Evolutionary conservation across 2,113 vertebrate genomes (phyloP).

Genomic region (Desmodus rotundus): DNA sequence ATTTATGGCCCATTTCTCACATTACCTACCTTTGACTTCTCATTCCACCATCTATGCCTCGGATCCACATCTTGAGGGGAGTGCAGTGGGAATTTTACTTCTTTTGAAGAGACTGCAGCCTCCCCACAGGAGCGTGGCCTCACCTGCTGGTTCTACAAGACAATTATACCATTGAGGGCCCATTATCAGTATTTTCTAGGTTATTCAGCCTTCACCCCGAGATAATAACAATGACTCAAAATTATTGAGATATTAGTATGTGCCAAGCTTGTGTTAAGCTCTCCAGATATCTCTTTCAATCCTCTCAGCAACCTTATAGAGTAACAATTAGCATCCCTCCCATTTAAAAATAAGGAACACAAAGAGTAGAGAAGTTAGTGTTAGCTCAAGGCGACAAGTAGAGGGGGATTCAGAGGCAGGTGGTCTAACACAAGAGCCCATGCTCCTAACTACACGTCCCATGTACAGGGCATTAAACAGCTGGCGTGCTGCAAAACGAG

Average conservation of each 20-base stretch:
- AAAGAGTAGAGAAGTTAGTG: neutral
- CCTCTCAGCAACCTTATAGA: neutral
- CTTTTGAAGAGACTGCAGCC: neutral
- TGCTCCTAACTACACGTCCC: neutral
- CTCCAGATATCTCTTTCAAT: neutral
- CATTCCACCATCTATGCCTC: neutral
- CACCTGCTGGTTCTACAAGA: neutral
- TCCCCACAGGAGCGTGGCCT: neutral
- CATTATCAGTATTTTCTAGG: neutral
- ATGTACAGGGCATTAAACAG: neutral
- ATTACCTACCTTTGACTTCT: neutral
- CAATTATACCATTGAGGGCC: neutral
- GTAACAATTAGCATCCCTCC: neutral
- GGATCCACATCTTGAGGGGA: neutral
- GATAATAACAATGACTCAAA: neutral
- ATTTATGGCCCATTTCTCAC: neutral
- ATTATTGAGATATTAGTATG: neutral
- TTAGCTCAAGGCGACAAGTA: neutral
- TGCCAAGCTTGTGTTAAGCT: neutral
- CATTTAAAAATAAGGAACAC: neutral
- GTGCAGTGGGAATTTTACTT: neutral
- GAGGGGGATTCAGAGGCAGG: neutral
- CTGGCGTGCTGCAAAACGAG: neutral
- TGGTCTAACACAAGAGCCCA: neutral
- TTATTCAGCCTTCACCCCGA: neutral